Conservation (phyloP, 2,888 invertebrate species). For the Trachelus iudaicus region DNA sequence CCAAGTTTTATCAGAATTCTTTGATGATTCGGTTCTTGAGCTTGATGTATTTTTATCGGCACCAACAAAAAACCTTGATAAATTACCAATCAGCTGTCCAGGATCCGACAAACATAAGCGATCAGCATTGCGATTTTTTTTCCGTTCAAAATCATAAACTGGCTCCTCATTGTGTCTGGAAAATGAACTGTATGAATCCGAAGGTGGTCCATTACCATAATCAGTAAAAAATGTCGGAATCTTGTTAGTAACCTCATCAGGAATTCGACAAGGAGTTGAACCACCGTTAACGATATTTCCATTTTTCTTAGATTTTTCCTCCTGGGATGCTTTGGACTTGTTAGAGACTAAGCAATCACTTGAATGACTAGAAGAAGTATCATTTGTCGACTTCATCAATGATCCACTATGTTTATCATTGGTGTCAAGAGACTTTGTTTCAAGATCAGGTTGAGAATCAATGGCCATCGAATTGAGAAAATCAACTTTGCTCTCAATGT, state of each 20-base stretch:
- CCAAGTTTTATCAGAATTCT: neutral
- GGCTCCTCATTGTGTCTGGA: neutral
- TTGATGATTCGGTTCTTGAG: neutral
- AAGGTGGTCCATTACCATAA: neutral
- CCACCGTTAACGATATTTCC: conserved; percentile 5
- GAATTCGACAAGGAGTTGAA: neutral
- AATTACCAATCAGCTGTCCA: neutral
- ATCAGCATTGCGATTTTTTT: neutral
- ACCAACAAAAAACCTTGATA: neutral
- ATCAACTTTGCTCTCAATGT: neutral
- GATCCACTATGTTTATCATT: neutral
- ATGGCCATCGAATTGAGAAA: neutral
- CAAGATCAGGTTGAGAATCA: neutral
- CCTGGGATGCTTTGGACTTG: neutral
- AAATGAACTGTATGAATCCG: neutral
- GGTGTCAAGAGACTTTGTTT: neutral
- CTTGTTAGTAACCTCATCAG: neutral
- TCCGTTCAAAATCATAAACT: neutral
- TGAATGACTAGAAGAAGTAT: neutral
- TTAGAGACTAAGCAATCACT: neutral
- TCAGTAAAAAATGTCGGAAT: neutral
- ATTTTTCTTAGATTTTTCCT: neutral
- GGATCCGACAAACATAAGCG: neutral
- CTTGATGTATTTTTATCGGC: neutral
- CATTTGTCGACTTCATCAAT: neutral